Evolutionary conservation across 1,140 invertebrate species (phyloP).

Genomic region (Pachypeltis micranthus): DNA sequence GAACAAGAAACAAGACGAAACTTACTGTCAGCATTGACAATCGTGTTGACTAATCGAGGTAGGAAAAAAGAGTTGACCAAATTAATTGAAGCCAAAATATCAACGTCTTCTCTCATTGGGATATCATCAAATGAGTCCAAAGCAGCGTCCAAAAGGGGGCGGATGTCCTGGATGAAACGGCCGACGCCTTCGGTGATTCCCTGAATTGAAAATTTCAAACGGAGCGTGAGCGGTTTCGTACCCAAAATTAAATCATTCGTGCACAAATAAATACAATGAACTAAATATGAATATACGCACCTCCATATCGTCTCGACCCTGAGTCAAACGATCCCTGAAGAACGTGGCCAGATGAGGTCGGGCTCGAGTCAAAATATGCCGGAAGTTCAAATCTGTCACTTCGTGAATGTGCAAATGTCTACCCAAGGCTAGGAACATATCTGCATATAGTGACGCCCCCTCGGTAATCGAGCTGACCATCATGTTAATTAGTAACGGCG

Average conservation of each 20-base stretch:
- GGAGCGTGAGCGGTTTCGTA: background rate
- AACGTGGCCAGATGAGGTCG: constrained; percentile 30
- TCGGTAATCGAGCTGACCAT: background rate
- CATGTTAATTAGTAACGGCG: background rate
- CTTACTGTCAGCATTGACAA: background rate
- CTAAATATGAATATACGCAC: background rate
- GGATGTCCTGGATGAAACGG: constrained; percentile 24
- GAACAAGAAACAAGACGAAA: background rate
- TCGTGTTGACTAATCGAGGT: background rate
- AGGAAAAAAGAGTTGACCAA: constrained; percentile 11
- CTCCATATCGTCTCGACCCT: constrained; percentile 12
- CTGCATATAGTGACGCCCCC: background rate
- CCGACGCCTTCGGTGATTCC: constrained; percentile 24
- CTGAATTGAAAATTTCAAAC: background rate
- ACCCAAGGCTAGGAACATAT: constrained; percentile 2
- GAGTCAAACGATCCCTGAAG: constrained; percentile 30
- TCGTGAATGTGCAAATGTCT: background rate
- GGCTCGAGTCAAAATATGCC: background rate
- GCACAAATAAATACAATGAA: background rate
- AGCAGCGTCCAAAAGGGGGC: constrained; percentile 24
- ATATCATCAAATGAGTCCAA: constrained; percentile 31
- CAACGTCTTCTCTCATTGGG: constrained; percentile 33
- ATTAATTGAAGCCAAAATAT: constrained; percentile 33
- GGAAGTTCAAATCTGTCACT: background rate
- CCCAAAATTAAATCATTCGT: background rate